phyloP scores from a whole-genome alignment of 2,113 vertebrate genomes.

The Perca fluviatilis region DNA sequence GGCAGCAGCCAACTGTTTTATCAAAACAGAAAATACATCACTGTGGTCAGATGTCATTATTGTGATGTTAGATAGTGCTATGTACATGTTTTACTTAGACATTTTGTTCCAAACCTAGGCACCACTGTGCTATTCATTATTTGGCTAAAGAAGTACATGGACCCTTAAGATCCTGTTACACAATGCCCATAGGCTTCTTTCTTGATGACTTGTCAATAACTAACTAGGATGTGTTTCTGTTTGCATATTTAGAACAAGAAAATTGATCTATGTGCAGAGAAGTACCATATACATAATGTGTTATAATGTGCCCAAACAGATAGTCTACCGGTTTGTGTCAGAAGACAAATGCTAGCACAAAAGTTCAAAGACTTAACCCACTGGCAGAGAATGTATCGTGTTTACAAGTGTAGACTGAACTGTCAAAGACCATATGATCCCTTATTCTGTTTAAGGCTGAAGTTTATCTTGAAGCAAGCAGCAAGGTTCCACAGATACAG shows the following conservation, averaged over 20 bases:
- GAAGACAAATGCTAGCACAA: slow-evolving; percentile 24
- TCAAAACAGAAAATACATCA: neutral
- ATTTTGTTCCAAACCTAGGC: neutral
- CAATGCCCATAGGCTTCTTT: neutral
- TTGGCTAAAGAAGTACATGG: neutral
- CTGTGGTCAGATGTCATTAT: neutral
- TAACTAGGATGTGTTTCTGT: neutral
- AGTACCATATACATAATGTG: neutral
- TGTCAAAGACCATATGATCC: slow-evolving; percentile 58
- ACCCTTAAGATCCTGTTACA: neutral
- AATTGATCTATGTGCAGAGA: neutral
- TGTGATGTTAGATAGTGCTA: neutral
- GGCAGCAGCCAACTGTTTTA: neutral
- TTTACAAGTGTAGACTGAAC: slow-evolving; percentile 58
- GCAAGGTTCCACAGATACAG: slow-evolving; percentile 53
- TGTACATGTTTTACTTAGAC: neutral
- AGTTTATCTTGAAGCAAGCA: slow-evolving; percentile 61
- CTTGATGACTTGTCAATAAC: neutral
- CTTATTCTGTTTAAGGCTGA: slow-evolving; percentile 67
- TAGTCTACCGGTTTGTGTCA: neutral
- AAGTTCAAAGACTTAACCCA: slow-evolving; percentile 27
- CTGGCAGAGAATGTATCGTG: slow-evolving; percentile 31
- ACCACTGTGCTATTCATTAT: neutral
- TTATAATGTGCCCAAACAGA: neutral
- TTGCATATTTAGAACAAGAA: neutral